Conservation (phyloP, 2,888 invertebrate species). For the Fabriciana adippe region DNA sequence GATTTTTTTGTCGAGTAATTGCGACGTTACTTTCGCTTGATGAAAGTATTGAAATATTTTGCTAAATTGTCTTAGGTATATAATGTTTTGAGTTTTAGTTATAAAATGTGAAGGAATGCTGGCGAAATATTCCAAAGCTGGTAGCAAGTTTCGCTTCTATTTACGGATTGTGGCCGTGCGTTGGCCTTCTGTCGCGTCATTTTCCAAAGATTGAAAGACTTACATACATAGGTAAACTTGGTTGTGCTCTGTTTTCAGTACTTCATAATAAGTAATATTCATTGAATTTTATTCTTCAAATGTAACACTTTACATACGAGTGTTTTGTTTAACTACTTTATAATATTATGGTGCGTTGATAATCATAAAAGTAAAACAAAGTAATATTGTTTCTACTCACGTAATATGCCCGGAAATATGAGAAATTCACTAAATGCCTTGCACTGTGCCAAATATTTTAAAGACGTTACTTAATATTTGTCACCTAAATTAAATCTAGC, state of each 20-base stretch:
- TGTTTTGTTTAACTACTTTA: too few species aligned
- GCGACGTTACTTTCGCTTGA: not conserved
- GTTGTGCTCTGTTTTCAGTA: not conserved
- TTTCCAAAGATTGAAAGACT: constrained; percentile 52
- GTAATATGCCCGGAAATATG: constrained; percentile 18
- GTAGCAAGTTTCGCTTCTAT: constrained; percentile 75
- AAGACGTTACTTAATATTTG: constrained; percentile 18
- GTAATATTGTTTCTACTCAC: constrained; percentile 1
- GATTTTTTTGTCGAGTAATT: not conserved
- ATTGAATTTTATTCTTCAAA: too few species aligned
- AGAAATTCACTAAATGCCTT: constrained; percentile 14
- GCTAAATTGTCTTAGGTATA: not conserved
- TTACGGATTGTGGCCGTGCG: constrained; percentile 69
- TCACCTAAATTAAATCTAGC: constrained; percentile 16
- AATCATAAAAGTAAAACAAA: not conserved
- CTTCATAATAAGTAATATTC: not conserved
- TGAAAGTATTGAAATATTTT: not conserved
- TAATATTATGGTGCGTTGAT: too few species aligned
- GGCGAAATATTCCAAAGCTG: constrained; percentile 67
- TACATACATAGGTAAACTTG: constrained; percentile 10
- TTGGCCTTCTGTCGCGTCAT: constrained; percentile 74
- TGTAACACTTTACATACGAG: too few species aligned
- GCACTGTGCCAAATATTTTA: constrained; percentile 19
- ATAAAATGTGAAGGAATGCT: constrained; percentile 44
- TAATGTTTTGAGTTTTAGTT: constrained; percentile 7